Evolutionary conservation across 2,113 vertebrate genomes (phyloP).

Genomic region (Seriola dumerili): DNA sequence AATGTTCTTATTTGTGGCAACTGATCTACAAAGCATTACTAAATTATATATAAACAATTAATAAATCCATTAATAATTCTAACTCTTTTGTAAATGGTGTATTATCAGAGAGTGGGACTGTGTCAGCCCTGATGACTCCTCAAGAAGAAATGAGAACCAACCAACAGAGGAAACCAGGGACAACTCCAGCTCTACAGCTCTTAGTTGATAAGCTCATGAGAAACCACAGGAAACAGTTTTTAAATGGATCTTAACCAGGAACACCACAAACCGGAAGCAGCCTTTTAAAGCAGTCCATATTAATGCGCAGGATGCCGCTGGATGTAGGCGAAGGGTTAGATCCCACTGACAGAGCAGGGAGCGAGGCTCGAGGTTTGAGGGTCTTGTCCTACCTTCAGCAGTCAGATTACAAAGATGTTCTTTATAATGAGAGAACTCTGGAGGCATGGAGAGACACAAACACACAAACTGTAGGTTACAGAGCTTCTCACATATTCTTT

Average conservation of each 20-base stretch:
- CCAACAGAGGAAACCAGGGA: background rate
- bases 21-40: no score
- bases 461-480: constrained; percentile 5
- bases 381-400: constrained; percentile 28
- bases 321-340: background rate
- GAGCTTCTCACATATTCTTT: constrained; percentile 8
- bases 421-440: constrained; percentile 48
- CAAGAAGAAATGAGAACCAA: background rate
- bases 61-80: no score
- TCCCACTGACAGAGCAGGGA: background rate
- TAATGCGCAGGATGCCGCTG: no score
- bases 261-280: background rate
- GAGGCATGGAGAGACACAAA: constrained; percentile 21
- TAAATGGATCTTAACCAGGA: background rate
- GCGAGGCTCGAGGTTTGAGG: background rate
- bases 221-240: constrained; percentile 1
- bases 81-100: no score
- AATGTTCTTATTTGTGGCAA: no score
- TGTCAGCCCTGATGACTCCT: no score
- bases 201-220: background rate
- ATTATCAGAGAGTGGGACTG: no score
- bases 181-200: background rate
- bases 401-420: constrained; percentile 1
- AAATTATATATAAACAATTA: no score
- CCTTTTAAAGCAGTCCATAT: no score